Conservation (phyloP, 2,113 vertebrate species). For the Hypocryptadius cinnamomeus region DNA sequence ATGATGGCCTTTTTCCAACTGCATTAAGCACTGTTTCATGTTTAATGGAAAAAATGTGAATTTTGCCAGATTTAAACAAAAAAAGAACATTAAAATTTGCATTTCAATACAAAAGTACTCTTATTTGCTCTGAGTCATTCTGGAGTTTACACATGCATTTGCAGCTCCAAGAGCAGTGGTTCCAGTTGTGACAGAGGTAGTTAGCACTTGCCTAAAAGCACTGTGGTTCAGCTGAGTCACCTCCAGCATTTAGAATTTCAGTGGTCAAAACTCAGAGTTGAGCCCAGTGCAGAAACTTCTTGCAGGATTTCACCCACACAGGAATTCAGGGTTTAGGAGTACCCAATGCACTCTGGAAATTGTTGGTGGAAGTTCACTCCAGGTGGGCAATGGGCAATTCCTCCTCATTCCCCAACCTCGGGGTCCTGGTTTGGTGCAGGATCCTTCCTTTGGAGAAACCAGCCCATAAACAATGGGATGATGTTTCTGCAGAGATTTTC, state of each 20-base stretch:
- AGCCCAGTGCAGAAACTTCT: not conserved
- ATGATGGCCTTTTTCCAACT: not conserved
- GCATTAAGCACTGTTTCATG: not conserved
- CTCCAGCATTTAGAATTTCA: not conserved
- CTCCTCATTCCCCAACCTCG: not conserved
- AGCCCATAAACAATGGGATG: too few relatives aligned
- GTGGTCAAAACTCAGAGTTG: not conserved
- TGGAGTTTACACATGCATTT: not conserved
- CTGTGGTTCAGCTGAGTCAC: not conserved
- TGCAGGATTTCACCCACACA: not conserved
- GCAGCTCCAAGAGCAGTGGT: not conserved
- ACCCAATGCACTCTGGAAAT: not conserved
- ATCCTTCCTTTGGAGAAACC: not conserved
- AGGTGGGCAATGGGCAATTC: rapidly evolving
- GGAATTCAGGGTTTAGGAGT: not conserved
- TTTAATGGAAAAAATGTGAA: not conserved
- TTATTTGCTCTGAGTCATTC: not conserved
- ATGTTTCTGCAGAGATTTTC: not conserved
- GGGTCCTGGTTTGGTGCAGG: not conserved
- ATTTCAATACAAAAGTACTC: not conserved
- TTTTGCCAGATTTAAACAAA: not conserved
- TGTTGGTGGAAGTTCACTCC: not conserved
- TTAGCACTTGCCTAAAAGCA: not conserved
- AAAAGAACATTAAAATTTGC: not conserved
- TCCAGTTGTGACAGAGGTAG: not conserved